Conservation (phyloP, 2,797 vertebrate genomes). For the Alauda arvensis region DNA sequence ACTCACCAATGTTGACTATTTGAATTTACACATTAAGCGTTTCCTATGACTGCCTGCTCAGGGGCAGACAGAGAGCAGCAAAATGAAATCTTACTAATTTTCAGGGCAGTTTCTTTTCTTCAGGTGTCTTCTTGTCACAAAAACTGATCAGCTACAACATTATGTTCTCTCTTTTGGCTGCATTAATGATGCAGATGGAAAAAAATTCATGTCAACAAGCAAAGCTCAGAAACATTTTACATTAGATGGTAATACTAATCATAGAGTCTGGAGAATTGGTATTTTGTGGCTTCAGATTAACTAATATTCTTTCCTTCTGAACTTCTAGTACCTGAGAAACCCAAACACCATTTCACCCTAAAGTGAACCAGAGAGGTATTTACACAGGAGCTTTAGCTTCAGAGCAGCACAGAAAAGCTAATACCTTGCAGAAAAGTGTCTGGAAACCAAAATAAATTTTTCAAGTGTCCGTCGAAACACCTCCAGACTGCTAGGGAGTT, state of each 20-base stretch:
- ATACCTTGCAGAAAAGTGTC: constrained; percentile 38
- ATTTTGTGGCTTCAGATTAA: not conserved
- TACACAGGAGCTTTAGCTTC: constrained; percentile 20
- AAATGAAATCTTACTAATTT: not conserved
- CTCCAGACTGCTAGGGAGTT: not conserved
- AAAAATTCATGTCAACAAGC: not conserved
- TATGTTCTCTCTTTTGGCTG: not conserved
- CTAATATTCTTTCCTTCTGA: not conserved
- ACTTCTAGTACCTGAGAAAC: not conserved
- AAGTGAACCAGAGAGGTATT: constrained; percentile 32
- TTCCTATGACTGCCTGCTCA: not conserved
- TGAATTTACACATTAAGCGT: not conserved
- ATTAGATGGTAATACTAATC: not conserved
- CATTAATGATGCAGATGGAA: not conserved
- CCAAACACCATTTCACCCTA: constrained; percentile 10
- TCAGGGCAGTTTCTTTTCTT: not conserved
- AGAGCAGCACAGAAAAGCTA: constrained; percentile 31
- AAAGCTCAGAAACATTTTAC: not conserved
- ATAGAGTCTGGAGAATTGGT: not conserved
- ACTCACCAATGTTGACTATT: not conserved
- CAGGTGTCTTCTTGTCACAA: not conserved
- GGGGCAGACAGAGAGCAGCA: not conserved
- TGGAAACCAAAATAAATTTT: constrained; percentile 46
- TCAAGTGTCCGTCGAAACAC: not conserved
- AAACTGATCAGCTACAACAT: not conserved